A percentile compares a stretch with the other conserved stretches of the same genome.
These are phyloP conservation scores for Semnopithecus entellus DNA, from an alignment of 2,113 vertebrate genomes.

Conservation along the genomic window DNA sequence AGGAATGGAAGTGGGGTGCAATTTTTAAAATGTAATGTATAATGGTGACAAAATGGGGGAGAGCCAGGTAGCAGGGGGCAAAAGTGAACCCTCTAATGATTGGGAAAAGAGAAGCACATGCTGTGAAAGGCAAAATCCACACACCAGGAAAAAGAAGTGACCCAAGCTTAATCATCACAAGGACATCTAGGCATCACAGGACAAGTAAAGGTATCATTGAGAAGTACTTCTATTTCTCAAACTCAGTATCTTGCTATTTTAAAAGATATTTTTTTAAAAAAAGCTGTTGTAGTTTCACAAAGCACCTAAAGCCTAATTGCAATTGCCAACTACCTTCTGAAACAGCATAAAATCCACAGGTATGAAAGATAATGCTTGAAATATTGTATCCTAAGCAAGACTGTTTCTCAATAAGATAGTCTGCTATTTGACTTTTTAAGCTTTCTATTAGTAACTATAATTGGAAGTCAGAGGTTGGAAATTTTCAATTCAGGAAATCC, in stretches of 20 bases:
- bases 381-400: neutral
- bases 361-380: neutral
- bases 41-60: neutral
- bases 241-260: neutral
- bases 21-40: neutral
- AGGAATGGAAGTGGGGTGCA: neutral
- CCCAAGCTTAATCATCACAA: neutral
- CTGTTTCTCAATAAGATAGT: neutral
- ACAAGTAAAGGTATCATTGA: neutral
- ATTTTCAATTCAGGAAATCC: neutral
- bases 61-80: neutral
- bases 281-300: neutral
- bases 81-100: neutral
- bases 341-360: neutral
- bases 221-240: neutral
- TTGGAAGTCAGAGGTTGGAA: neutral
- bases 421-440: neutral
- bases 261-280: neutral
- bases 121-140: neutral
- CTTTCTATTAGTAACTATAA: neutral
- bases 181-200: neutral
- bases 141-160: neutral
- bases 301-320: neutral
- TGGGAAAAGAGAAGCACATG: neutral
- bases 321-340: neutral